Conservation (phyloP, 2,113 vertebrate species). For the Camelus bactrianus region DNA sequence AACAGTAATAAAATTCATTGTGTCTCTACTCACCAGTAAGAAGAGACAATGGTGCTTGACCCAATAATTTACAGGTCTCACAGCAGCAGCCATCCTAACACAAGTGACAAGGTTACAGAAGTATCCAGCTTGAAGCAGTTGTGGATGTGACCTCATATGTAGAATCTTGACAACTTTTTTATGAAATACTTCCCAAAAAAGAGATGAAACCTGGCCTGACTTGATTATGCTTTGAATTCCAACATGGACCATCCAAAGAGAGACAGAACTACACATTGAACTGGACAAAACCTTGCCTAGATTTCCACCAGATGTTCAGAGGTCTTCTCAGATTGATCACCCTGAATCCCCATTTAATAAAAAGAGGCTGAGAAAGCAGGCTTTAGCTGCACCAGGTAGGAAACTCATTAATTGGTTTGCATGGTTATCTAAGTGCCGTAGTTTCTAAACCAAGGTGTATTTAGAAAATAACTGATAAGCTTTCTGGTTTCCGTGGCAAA, state of each 20-base stretch:
- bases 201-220: not conserved
- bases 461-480: not conserved
- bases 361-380: not conserved
- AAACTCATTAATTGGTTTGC: not conserved
- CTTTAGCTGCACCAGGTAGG: not conserved
- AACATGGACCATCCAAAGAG: not conserved
- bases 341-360: constrained; percentile 5
- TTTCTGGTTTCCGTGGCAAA: not conserved
- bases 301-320: not conserved
- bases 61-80: not conserved
- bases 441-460: not conserved
- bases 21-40: not conserved
- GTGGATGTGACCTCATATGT: not conserved
- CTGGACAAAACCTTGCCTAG: not conserved
- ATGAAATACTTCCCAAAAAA: not conserved
- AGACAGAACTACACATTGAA: not conserved
- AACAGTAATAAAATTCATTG: not conserved
- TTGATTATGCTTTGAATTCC: not conserved
- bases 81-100: not conserved
- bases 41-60: not conserved
- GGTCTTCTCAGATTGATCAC: not conserved
- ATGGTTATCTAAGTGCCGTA: not conserved
- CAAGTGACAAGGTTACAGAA: not conserved
- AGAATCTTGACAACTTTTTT: not conserved
- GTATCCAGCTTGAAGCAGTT: not conserved